These are phyloP conservation scores for Anastatus disparis DNA, from an alignment of 1,140 invertebrate genomes.

Conservation along the genomic window DNA sequence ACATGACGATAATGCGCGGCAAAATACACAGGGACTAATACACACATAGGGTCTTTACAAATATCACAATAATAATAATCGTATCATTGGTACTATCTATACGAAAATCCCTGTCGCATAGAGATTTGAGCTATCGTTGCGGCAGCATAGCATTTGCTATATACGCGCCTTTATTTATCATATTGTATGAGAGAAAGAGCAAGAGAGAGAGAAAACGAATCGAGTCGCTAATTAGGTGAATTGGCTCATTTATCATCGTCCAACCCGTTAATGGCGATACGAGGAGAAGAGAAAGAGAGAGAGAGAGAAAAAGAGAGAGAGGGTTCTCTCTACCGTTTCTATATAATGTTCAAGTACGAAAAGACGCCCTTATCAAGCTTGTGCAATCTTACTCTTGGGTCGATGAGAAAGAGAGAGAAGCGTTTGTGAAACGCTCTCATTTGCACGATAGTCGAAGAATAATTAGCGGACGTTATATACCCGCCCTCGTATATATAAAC, in stretches of 20 bases:
- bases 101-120: too few species aligned
- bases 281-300: too few species aligned
- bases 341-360: constrained; percentile 31
- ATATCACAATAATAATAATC: too few species aligned
- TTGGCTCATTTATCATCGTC: constrained; percentile 41
- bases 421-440: constrained; percentile 44
- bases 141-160: too few species aligned
- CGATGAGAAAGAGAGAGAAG: not conserved
- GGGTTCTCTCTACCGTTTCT: constrained; percentile 1
- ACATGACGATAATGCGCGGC: constrained; percentile 41
- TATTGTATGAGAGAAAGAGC: too few species aligned
- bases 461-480: constrained; percentile 57
- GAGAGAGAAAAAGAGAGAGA: too few species aligned
- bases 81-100: too few species aligned
- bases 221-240: constrained; percentile 41
- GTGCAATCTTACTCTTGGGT: constrained; percentile 22
- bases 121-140: constrained; percentile 26
- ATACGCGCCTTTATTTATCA: too few species aligned
- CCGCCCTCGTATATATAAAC: constrained; percentile 43
- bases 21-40: too few species aligned
- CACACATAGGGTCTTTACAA: too few species aligned
- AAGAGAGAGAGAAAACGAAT: too few species aligned
- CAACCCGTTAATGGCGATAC: constrained; percentile 37
- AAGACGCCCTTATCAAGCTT: constrained; percentile 34
- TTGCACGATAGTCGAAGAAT: constrained; percentile 56